Evolutionary conservation across 2,888 invertebrate species (phyloP), one percentile per base, ranked within the genome.

Genomic region (Ischnus inquisitorius): DNA sequence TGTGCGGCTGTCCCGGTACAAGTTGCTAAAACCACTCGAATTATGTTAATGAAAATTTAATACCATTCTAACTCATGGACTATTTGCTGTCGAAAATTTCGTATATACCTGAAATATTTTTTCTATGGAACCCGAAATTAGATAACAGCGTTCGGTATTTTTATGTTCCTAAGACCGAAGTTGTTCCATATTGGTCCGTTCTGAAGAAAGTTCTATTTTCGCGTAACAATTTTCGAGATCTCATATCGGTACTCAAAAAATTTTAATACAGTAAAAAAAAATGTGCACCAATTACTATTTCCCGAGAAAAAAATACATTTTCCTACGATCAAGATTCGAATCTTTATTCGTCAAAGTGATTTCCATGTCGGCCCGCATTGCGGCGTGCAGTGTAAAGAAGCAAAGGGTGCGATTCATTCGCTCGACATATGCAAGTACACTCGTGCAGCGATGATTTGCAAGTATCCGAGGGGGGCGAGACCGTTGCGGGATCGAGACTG

Each of bases 401-500:
- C 46, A 46, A n/a, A 22, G 57, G 25, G 57, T 10, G 51, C 22
- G 12, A 25, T 57, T n/a, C 12, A 25, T 57, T 22, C 25, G 19
- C 14, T 5, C 1, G 22, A 14, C 14, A 3, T 1, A 25, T 25
- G 25, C 25, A 25, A 25, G 22, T 57, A 22, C 25, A 57, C 22
- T 25, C 12, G 57, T 25, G 25, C 25, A 25, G 10, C 10, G 22
- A 3, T 4, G 14, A 25, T 12, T 60, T 60, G 28, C 28, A n/a
- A 22, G 28, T 25, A 60, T n/a, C 22, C 60, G 14, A 25, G 28
- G 60, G 60, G 14, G 25, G 28, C 60, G 14, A 60, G 25, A 60
- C 14, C 57, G 57, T 25, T 12, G 28, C 57, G 6, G 22, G 57
- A 57, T 14, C 22, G 57, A 57, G 25, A 57, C 57, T 57, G 57